Conservation (phyloP, 2,113 vertebrate species). For the Sclerurus mexicanus region DNA sequence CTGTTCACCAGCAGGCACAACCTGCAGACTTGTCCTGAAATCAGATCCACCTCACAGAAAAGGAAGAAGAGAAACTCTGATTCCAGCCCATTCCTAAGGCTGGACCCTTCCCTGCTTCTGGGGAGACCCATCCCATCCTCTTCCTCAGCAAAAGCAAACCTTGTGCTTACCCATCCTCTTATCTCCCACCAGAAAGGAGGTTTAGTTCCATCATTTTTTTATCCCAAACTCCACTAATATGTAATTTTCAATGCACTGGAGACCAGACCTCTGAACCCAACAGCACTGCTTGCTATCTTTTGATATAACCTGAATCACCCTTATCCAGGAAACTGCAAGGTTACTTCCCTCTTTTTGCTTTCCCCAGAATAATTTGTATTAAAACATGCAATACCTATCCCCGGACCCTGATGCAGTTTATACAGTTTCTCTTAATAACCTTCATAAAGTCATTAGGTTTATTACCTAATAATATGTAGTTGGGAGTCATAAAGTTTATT, state of each 20-base stretch:
- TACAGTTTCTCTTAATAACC: neutral
- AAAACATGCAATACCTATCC: neutral
- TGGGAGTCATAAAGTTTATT: neutral
- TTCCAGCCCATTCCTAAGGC: neutral
- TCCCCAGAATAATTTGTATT: neutral
- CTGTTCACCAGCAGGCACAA: neutral
- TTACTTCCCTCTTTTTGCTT: neutral
- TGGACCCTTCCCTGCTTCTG: neutral
- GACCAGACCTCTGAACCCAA: neutral
- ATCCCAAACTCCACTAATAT: neutral
- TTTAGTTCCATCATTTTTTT: neutral
- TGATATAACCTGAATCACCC: neutral
- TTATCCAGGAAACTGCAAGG: neutral
- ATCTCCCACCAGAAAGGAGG: neutral
- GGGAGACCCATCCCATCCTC: neutral
- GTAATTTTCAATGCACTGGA: neutral
- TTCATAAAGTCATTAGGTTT: conserved; percentile 30
- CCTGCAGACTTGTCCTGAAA: neutral
- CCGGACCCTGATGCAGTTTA: neutral
- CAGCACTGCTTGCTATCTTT: neutral
- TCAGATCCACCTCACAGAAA: neutral
- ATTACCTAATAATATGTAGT: neutral
- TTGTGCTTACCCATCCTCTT: neutral
- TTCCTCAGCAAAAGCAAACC: neutral
- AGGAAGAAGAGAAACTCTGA: neutral